Conservation (phyloP, 2,888 invertebrate genomes). For the Cynaeus angustus region DNA sequence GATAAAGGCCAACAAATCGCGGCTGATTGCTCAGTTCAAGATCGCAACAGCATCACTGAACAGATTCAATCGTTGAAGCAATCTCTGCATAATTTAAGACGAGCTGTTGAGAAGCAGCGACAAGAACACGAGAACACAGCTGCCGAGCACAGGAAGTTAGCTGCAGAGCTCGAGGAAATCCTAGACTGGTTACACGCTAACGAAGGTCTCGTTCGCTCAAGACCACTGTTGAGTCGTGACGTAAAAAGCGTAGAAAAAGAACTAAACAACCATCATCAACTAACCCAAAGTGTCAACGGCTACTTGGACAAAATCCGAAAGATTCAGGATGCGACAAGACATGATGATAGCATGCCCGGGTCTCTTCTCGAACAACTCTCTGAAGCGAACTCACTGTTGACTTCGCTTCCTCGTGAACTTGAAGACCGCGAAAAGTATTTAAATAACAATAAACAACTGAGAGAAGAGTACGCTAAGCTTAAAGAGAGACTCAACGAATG, state of each 20-base stretch:
- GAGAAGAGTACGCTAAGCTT: constrained; percentile 84
- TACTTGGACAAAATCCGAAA: constrained; percentile 78
- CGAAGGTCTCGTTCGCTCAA: constrained; percentile 86
- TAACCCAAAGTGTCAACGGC: constrained; percentile 81
- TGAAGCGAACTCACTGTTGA: constrained; percentile 85
- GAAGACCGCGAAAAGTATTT: constrained; percentile 88
- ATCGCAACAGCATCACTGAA: constrained; percentile 90
- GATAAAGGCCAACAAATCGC: constrained; percentile 96
- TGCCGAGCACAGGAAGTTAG: constrained; percentile 90
- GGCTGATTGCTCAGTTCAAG: constrained; percentile 90
- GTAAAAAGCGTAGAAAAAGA: constrained; percentile 87
- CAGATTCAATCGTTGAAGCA: constrained; percentile 91
- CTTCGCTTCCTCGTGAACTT: constrained; percentile 86
- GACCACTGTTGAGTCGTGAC: constrained; percentile 86
- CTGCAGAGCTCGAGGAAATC: constrained; percentile 86
- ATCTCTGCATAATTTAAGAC: constrained; percentile 84
- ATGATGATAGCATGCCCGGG: constrained; percentile 87
- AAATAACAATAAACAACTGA: constrained; percentile 82
- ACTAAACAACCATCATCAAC: constrained; percentile 82
- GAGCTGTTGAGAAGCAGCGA: constrained; percentile 88
- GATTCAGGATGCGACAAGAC: constrained; percentile 81
- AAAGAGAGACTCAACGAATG: constrained; percentile 87
- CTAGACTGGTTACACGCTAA: constrained; percentile 89
- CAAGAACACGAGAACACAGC: constrained; percentile 91
- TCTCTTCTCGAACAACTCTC: constrained; percentile 88